phyloP scores from a whole-genome alignment of 2,888 invertebrate species.

The Marasmarcha lunaedactyla region DNA sequence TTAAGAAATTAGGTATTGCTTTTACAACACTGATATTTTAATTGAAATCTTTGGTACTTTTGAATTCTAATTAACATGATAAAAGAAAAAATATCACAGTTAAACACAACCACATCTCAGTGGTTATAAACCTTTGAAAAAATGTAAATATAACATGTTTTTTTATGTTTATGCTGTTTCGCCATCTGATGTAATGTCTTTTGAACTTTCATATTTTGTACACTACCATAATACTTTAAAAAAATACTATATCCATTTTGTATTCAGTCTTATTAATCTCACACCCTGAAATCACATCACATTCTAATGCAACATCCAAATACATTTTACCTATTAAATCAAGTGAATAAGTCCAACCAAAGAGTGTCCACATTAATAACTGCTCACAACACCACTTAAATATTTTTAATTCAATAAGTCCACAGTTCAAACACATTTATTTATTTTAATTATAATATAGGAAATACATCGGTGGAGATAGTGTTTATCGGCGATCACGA shows the following conservation, averaged over 20 bases:
- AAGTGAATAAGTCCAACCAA: neutral
- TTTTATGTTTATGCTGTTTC: too few species aligned
- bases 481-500: constrained; percentile 68
- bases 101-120: neutral
- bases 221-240: neutral
- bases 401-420: constrained; percentile 54
- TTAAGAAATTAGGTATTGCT: too few species aligned
- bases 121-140: neutral
- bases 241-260: neutral
- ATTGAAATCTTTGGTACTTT: neutral
- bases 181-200: too few species aligned
- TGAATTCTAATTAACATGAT: neutral
- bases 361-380: constrained; percentile 7
- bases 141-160: too few species aligned
- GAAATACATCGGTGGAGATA: constrained; percentile 49
- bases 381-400: constrained; percentile 57
- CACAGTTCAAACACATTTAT: constrained; percentile 63
- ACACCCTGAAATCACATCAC: neutral
- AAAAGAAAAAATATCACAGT: neutral
- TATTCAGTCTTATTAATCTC: neutral
- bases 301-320: neutral
- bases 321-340: neutral
- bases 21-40: too few species aligned
- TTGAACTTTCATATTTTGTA: too few species aligned
- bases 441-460: constrained; percentile 51